phyloP scores from a whole-genome alignment of 2,797 vertebrate genomes.

The Poeciliopsis turneri region DNA sequence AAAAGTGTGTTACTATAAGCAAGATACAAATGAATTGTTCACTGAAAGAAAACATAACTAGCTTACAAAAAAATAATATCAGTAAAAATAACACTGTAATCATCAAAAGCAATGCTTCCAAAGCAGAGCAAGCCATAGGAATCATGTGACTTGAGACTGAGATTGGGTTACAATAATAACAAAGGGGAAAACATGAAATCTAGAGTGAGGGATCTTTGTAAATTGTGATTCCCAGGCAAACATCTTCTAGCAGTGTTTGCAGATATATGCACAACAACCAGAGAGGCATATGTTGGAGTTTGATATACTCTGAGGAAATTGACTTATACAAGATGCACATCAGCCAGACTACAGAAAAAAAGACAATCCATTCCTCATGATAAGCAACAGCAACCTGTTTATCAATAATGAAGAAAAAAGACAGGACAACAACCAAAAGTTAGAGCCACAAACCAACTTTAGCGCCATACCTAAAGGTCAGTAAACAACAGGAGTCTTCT shows the following conservation, averaged over 20 bases:
- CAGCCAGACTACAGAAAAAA: neutral
- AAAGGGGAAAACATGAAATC: neutral
- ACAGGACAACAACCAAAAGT: neutral
- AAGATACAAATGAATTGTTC: neutral
- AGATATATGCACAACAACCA: neutral
- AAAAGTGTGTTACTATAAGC: neutral
- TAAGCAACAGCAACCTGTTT: neutral
- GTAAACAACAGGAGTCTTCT: too few species aligned
- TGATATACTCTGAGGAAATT: neutral
- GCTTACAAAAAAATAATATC: neutral
- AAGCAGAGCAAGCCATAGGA: neutral
- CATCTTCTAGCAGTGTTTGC: neutral
- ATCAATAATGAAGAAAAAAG: neutral
- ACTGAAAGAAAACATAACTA: conserved; percentile 8
- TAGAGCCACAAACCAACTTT: neutral
- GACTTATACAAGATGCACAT: neutral
- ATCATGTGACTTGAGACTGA: neutral
- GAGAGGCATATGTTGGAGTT: conserved; percentile 8
- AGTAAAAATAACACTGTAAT: neutral
- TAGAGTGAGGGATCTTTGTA: conserved; percentile 38
- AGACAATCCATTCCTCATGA: neutral
- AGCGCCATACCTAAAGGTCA: too few species aligned
- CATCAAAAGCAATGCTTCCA: neutral
- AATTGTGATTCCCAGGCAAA: neutral
- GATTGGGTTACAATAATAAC: neutral